Evolutionary conservation across 2,113 vertebrate genomes (phyloP), one percentile per base, ranked within the genome.

Genomic region (Microtus oregoni): DNA sequence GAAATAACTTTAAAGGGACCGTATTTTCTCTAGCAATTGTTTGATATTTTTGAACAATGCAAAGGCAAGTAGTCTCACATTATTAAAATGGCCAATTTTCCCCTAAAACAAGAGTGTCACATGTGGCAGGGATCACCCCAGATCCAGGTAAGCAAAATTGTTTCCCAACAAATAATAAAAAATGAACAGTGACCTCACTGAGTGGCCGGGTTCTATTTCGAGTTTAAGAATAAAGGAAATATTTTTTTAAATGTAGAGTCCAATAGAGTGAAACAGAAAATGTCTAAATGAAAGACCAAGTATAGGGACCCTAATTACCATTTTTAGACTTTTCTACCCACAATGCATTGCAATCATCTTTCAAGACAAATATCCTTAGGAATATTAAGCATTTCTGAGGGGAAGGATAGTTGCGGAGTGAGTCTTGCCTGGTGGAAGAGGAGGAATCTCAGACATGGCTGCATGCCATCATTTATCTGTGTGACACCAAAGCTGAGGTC

Each of bases 11-110:
- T 86, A 47, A 92, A 92, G 90, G 47, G 94, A 19, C 35, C 72
- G 1, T 78, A 55, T 92, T 94, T 96, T 96, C 61, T 92, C 95
- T 88, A 93, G 76, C 38, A 92, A 73, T 22, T 8, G 75, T 97
- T 58, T 91, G 32, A 55, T 89, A 77, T 77, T 79, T 95, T 81
- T n/a, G n/a, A 38, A 76, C 65, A 96, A 88, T 86, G 87, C 50
- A 94, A 97, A 95, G 38, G 32, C 52, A 95, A 95, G 38, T 61
- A 61, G 22, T 22, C 38, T 91, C 12, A 67, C 24, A 3, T 90
- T 87, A 92, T 93, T 81, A 41, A 89, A 92, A 92, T 90, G 47
- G 61, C 41, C 24, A 35, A 32, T 85, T 95, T 93, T 72, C 50
- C 67, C 20, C 82, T 89, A 26, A 86, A 81, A 11, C 65, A 93